Conservation (phyloP, 2,797 vertebrate genomes). For the Urosaurus nigricauda region DNA sequence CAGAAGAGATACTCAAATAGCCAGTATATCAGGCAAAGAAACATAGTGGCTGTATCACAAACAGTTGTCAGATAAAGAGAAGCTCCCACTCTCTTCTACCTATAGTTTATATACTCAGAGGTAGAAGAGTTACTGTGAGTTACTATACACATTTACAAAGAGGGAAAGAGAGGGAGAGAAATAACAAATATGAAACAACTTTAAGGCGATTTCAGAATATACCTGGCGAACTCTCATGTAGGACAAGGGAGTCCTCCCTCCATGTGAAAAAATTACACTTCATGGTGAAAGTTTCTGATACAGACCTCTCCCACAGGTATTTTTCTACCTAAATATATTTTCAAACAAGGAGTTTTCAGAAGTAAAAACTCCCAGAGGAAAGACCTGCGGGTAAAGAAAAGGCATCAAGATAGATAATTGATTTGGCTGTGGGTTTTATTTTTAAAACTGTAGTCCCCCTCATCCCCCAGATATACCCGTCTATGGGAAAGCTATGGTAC, state of each 20-base stretch:
- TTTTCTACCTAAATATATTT: not conserved
- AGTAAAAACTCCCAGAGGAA: not conserved
- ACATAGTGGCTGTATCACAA: not conserved
- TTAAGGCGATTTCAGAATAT: constrained; percentile 8
- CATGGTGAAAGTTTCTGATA: not conserved
- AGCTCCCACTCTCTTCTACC: not conserved
- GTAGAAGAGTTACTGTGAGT: not conserved
- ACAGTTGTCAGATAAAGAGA: not conserved
- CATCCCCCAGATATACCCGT: not conserved
- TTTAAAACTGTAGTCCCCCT: not conserved
- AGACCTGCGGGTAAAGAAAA: not conserved
- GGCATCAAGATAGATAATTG: not conserved
- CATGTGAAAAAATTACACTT: not conserved
- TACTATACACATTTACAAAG: not conserved
- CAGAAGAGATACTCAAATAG: not conserved
- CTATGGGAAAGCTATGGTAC: not conserved
- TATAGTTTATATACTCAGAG: not conserved
- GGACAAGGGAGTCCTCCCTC: not conserved
- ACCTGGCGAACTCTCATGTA: not conserved
- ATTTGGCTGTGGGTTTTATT: not conserved
- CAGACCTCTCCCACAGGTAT: not conserved
- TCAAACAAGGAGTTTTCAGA: not conserved
- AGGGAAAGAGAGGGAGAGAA: too few relatives aligned
- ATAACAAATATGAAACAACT: not conserved
- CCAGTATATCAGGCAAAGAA: not conserved